phyloP scores from a whole-genome alignment of 1,140 invertebrate genomes.

The Anoplophora glabripennis region DNA sequence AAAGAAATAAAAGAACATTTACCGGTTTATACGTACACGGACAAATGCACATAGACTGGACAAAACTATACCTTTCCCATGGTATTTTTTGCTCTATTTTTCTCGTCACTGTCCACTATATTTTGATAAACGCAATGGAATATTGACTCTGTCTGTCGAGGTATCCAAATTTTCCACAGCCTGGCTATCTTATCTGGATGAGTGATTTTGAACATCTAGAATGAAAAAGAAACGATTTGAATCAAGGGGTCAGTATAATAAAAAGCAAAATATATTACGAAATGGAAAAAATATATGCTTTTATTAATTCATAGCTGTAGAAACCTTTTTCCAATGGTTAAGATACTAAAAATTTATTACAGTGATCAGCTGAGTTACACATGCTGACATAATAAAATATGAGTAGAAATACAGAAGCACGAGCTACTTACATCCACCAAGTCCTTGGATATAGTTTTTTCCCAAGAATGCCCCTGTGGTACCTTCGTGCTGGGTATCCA shows the following conservation, averaged over 20 bases:
- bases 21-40: too few relatives aligned
- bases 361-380: not conserved
- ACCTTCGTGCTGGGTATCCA: conserved; percentile 30
- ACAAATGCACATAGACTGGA: too few relatives aligned
- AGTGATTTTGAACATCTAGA: conserved; percentile 25
- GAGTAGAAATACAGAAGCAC: not conserved
- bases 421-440: conserved; percentile 23
- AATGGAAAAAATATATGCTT: too few relatives aligned
- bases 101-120: conserved; percentile 18
- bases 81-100: conserved; percentile 34
- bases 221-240: not conserved
- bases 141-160: conserved; percentile 15
- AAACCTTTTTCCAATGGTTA: not conserved
- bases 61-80: conserved; percentile 30
- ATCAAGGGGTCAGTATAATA: too few relatives aligned
- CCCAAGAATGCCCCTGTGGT: conserved; percentile 17
- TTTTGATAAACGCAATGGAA: conserved; percentile 31
- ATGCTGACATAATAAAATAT: not conserved
- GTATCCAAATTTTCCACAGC: conserved; percentile 33
- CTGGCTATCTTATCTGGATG: conserved; percentile 22
- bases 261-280: too few relatives aligned
- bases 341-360: conserved; percentile 10
- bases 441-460: conserved; percentile 24
- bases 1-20: too few relatives aligned
- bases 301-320: too few relatives aligned